Evolutionary conservation across 2,888 invertebrate genomes (phyloP).

Genomic region (Neocrepidodera transversa): DNA sequence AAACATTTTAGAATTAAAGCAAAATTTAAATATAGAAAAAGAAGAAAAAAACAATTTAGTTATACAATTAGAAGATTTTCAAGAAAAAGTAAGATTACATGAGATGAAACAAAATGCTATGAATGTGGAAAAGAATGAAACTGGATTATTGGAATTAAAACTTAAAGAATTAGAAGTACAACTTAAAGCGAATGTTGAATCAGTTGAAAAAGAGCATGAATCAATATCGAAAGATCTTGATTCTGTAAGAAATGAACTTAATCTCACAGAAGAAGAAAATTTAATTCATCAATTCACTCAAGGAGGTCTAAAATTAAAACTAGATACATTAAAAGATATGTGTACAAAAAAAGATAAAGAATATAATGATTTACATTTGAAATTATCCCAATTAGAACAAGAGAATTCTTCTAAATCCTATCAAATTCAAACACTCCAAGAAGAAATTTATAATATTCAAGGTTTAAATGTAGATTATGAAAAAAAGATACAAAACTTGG

Average conservation of each 20-base stretch:
- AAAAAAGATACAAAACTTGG: conserved; percentile 32
- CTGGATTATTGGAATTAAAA: conserved; percentile 40
- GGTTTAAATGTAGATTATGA: conserved; percentile 37
- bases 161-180: conserved; percentile 41
- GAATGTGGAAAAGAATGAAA: conserved; percentile 40
- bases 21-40: conserved; percentile 35
- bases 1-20: conserved; percentile 29
- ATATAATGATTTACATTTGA: conserved; percentile 36
- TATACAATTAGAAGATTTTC: conserved; percentile 36
- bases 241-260: conserved; percentile 27
- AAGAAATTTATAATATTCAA: conserved; percentile 33
- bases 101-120: conserved; percentile 41
- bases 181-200: conserved; percentile 36
- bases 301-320: conserved; percentile 16
- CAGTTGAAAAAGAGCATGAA: conserved; percentile 38
- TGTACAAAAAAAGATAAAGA: conserved; percentile 34
- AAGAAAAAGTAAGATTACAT: conserved; percentile 38
- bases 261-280: conserved; percentile 4
- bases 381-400: conserved; percentile 37
- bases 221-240: conserved; percentile 31
- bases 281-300: conserved; percentile 7
- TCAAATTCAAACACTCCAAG: conserved; percentile 17
- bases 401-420: conserved; percentile 21
- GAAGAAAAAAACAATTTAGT: conserved; percentile 36
- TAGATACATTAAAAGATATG: conserved; percentile 29